Evolutionary conservation across 2,113 vertebrate species (phyloP).

Genomic region (Asarcornis scutulata): DNA sequence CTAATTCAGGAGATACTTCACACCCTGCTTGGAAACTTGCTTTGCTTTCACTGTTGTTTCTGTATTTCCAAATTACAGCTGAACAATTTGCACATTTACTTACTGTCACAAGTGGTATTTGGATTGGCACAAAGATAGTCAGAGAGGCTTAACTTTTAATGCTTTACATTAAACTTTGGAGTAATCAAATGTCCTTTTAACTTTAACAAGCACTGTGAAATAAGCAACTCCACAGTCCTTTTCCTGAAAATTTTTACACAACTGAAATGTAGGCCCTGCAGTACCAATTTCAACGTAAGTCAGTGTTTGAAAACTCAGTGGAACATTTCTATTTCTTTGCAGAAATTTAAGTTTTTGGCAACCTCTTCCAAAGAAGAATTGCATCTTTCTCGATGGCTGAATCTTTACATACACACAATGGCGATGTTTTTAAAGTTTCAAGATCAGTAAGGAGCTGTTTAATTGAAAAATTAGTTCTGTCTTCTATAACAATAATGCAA

Average conservation of each 20-base stretch:
- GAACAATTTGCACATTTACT: not conserved
- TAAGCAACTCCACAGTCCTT: not conserved
- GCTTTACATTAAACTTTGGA: not conserved
- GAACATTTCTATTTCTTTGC: not conserved
- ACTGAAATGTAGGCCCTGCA: not conserved
- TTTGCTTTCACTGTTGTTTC: not conserved
- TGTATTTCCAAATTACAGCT: not conserved
- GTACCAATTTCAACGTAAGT: not conserved
- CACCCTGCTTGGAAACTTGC: not conserved
- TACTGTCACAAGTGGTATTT: rapidly evolving
- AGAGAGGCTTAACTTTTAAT: not conserved
- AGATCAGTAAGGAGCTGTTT: slow-evolving; percentile 32
- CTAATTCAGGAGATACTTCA: not conserved
- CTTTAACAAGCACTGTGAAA: not conserved
- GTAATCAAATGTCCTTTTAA: not conserved
- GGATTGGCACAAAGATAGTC: not conserved
- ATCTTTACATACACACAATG: not conserved
- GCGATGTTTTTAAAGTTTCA: not conserved
- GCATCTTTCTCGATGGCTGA: slow-evolving; percentile 34
- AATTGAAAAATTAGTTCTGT: not conserved
- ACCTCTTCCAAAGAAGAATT: slow-evolving; percentile 12
- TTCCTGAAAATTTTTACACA: not conserved
- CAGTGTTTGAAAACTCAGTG: not conserved
- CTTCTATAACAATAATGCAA: slow-evolving; percentile 45
- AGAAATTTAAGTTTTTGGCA: not conserved